Percentiles rank a stretch among this genome's conserved stretches.
phyloP scores from a whole-genome alignment of 1,140 invertebrate genomes.

The Gonioctena quinquepunctata region DNA sequence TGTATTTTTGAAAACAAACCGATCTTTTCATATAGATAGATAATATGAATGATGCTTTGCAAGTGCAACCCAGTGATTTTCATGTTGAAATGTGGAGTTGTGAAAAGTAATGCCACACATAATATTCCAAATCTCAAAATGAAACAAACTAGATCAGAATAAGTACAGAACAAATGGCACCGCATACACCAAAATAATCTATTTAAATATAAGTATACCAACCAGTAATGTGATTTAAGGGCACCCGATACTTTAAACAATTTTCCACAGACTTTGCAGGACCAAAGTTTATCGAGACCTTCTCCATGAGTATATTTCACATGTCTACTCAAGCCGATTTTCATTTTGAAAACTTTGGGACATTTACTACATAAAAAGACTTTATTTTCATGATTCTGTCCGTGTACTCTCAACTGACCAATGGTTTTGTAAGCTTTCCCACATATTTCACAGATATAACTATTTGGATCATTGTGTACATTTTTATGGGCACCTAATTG shows the following conservation, averaged over 20 bases:
- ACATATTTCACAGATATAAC: neutral
- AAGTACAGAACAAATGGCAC: too few relatives aligned
- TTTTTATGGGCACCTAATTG: neutral
- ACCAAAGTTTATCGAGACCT: neutral
- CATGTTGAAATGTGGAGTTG: too few relatives aligned
- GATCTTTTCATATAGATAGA: too few relatives aligned
- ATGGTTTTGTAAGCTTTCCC: neutral
- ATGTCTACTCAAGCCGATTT: neutral
- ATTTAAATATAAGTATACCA: neutral
- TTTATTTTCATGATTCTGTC: neutral
- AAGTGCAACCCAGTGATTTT: too few relatives aligned
- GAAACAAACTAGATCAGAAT: too few relatives aligned
- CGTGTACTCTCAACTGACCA: neutral
- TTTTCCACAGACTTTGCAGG: neutral
- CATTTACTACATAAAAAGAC: neutral
- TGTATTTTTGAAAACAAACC: too few relatives aligned
- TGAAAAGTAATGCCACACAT: too few relatives aligned
- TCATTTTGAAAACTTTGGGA: neutral
- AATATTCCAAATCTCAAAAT: too few relatives aligned
- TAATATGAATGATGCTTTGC: too few relatives aligned
- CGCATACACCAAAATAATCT: too few relatives aligned
- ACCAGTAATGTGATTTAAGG: neutral
- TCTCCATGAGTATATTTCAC: neutral
- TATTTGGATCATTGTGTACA: neutral
- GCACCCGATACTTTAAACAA: neutral